These are phyloP conservation scores for Butastur rufipennis DNA, from an alignment of 2,113 vertebrate species.

Conservation along the genomic window DNA sequence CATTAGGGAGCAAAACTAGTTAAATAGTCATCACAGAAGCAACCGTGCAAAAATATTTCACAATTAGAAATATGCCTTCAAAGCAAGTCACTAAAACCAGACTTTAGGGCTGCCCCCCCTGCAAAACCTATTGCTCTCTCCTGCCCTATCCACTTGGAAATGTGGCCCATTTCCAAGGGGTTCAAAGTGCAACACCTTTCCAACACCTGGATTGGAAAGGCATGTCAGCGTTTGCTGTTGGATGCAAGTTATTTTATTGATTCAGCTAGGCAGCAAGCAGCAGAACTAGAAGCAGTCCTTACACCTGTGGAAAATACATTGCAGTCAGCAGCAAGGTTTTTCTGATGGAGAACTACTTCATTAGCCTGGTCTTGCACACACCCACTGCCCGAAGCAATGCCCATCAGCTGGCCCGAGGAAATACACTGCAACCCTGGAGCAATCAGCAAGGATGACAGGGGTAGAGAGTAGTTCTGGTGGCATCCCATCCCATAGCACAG, in stretches of 20 bases:
- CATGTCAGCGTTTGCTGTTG: neutral
- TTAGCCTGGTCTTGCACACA: neutral
- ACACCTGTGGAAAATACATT: neutral
- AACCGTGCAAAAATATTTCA: neutral
- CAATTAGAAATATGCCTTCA: neutral
- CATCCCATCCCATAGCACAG: neutral
- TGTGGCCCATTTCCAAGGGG: neutral
- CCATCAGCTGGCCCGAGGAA: neutral
- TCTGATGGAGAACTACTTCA: neutral
- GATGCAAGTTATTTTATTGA: neutral
- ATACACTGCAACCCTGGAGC: neutral
- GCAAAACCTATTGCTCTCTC: neutral
- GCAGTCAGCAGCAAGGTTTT: neutral
- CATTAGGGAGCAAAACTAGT: neutral
- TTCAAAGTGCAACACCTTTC: neutral
- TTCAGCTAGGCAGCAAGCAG: neutral
- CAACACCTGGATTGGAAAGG: neutral
- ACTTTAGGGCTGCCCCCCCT: neutral
- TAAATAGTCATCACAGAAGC: neutral
- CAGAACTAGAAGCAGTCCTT: neutral
- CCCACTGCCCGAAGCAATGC: neutral
- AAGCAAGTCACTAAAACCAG: neutral
- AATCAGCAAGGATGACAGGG: neutral
- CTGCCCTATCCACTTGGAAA: neutral
- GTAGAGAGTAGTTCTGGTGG: neutral